phyloP scores from a whole-genome alignment of 2,888 invertebrate genomes.

The Parasteatoda lunata region DNA sequence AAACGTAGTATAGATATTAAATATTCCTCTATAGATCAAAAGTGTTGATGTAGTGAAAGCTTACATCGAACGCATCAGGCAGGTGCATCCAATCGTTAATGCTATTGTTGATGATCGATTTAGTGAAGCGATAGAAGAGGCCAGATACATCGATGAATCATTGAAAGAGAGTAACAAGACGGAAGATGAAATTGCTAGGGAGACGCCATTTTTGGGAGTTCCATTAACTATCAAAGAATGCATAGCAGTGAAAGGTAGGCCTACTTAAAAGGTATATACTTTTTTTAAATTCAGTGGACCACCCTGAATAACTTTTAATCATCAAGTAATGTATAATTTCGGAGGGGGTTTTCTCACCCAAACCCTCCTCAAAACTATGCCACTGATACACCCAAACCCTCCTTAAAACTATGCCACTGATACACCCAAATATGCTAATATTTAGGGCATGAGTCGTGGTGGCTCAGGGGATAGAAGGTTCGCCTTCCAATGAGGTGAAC shows the following conservation, averaged over 20 bases:
- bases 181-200: conserved; percentile 80
- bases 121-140: conserved; percentile 85
- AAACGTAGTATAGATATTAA: neutral
- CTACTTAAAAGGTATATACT: too few species aligned
- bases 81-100: conserved; percentile 86
- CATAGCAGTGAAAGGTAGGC: conserved; percentile 83
- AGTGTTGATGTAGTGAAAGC: conserved; percentile 81
- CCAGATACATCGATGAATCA: conserved; percentile 82
- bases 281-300: too few species aligned
- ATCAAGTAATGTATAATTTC: too few species aligned
- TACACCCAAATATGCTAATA: too few species aligned
- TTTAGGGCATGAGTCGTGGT: too few species aligned
- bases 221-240: conserved; percentile 94
- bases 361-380: too few species aligned
- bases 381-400: too few species aligned
- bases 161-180: conserved; percentile 80
- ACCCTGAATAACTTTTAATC: too few species aligned
- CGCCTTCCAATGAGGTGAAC: too few species aligned
- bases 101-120: conserved; percentile 88
- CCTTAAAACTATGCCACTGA: too few species aligned
- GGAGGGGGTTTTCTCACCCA: too few species aligned
- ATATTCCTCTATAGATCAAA: conserved; percentile 17
- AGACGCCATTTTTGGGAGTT: conserved; percentile 88
- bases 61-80: conserved; percentile 85
- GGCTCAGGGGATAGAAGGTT: too few species aligned